Evolutionary conservation across 2,888 invertebrate species (phyloP), one percentile per base, ranked within the genome.

Genomic region (Scaptomyza caliginosa): DNA sequence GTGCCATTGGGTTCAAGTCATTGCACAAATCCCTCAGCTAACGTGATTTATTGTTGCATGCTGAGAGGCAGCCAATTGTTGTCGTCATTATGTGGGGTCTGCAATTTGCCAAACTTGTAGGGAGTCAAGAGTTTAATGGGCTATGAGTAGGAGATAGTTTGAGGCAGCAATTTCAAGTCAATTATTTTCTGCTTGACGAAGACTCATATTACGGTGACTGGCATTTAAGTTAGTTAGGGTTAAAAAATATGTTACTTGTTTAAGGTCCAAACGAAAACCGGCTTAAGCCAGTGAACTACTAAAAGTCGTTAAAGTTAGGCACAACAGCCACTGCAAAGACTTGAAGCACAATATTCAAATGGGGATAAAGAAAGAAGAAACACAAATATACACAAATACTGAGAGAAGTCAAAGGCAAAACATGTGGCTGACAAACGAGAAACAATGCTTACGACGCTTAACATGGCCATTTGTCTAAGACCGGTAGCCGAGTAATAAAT

Each of bases 381-480:
- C 24, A 16, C 16, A 26, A 6, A 6, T 3, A 23, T 24, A 24
- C 6, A 16, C n/a, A 21, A 34, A 36, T 23, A 19, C 11, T 38
- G 24, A 54, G 21, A 19, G 28, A 7, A 42, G 39, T 24, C 21
- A 65, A 40, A 55, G 32, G 11, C 30, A 42, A 30, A 26, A 28
- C 30, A 40, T 1, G 11, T 24, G 50, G 30, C 52, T 43, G 59
- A 56, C 28, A 65, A 70, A 74, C 32, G 43, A 57, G 45, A 59
- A 59, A 57, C 67, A 75, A 49, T 71, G 39, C 71, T 74, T 59
- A 67, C 36, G 59, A 50, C 46, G 64, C 71, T 77, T 67, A 81
- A 66, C 79, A 64, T 72, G 66, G 62, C 55, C 68, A 72, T 82
- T 85, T 85, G 66, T 75, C 68, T 75, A 43, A 21, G 58, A 48